Evolutionary conservation across 2,113 vertebrate species (phyloP).

Genomic region (Sorex araneus): DNA sequence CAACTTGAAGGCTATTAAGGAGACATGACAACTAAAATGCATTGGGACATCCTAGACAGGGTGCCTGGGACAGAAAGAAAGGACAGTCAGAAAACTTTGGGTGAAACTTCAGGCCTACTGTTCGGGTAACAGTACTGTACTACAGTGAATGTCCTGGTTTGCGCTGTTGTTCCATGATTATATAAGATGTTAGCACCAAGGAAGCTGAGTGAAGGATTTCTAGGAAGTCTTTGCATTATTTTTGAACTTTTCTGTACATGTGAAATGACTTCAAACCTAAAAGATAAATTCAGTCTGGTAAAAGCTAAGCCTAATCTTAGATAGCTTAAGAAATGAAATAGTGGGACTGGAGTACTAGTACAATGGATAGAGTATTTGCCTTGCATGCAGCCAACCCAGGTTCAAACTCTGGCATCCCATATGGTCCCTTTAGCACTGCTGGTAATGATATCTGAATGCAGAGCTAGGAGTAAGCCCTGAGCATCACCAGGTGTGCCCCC

Average conservation of each 20-base stretch:
- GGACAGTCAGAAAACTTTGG: not conserved
- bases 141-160: not conserved
- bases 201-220: slow-evolving; percentile 9
- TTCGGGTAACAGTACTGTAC: not conserved
- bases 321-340: not conserved
- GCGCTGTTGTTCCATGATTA: not conserved
- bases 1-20: not conserved
- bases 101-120: not conserved
- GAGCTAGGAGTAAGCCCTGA: too few relatives aligned
- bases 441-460: too few relatives aligned
- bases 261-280: slow-evolving; percentile 8
- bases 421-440: too few relatives aligned
- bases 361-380: too few relatives aligned
- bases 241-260: slow-evolving; percentile 5
- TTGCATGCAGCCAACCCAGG: too few relatives aligned
- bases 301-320: not conserved
- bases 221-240: not conserved
- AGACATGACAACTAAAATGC: slow-evolving; percentile 12
- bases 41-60: not conserved
- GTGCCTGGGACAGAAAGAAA: not conserved
- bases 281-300: not conserved
- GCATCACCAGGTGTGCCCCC: too few relatives aligned
- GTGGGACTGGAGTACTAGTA: too few relatives aligned
- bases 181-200: not conserved
- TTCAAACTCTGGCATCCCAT: too few relatives aligned